A percentile compares a stretch with the other conserved stretches of the same genome.
These are phyloP conservation scores for Neomorphus geoffroyi DNA, from an alignment of 2,797 vertebrate species.

Conservation along the genomic window DNA sequence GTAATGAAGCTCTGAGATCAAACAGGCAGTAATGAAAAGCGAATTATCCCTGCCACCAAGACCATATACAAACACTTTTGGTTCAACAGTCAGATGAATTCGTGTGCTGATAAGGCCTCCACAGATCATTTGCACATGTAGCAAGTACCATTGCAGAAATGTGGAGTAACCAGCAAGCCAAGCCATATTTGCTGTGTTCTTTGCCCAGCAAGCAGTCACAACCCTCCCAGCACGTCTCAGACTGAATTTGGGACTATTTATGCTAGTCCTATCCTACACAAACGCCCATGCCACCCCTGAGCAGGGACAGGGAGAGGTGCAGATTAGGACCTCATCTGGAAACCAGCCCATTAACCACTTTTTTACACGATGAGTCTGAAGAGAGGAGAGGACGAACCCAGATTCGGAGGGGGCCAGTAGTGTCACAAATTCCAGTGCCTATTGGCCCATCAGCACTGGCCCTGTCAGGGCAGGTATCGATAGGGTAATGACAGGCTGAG, in stretches of 20 bases:
- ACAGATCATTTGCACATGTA: neutral
- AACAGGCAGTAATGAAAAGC: neutral
- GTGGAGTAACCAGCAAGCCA: neutral
- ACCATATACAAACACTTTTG: neutral
- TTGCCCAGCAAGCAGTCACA: neutral
- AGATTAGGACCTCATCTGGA: neutral
- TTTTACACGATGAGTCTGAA: neutral
- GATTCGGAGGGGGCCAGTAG: neutral
- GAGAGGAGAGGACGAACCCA: neutral
- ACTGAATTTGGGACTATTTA: neutral
- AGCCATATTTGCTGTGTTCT: neutral
- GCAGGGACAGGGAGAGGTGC: neutral
- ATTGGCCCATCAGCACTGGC: neutral
- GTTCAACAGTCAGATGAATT: neutral
- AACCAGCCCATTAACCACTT: neutral
- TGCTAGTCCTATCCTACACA: neutral
- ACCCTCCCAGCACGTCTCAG: neutral
- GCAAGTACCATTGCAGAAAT: neutral
- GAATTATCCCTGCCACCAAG: neutral
- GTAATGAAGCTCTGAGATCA: neutral
- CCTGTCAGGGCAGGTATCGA: neutral
- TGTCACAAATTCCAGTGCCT: neutral
- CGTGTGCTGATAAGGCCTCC: neutral
- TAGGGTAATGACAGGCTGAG: neutral
- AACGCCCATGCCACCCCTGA: neutral